Conservation (phyloP, 30 jellyfish, hydroid and myxozoan species). For the Sanderia malayensis region DNA sequence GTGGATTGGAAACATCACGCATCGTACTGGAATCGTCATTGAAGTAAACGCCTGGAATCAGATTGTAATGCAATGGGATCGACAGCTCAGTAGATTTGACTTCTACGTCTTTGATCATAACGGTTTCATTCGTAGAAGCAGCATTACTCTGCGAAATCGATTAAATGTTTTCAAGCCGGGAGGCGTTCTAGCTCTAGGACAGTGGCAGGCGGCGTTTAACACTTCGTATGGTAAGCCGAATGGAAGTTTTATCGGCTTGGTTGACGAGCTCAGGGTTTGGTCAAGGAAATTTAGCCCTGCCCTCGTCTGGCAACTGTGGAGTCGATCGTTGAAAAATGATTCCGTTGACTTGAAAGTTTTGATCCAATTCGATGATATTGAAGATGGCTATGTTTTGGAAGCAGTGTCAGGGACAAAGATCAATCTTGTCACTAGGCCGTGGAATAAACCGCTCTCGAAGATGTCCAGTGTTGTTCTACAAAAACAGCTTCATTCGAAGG, state of each 20-base stretch:
- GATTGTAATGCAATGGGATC: constrained; percentile 40
- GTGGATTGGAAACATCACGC: constrained; percentile 27
- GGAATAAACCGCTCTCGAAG: constrained; percentile 42
- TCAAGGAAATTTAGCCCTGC: constrained; percentile 53
- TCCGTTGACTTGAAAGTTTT: constrained; percentile 15
- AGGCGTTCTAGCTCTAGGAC: constrained; percentile 48
- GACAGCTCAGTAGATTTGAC: constrained; percentile 4
- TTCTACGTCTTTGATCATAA: constrained; percentile 30
- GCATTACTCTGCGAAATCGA: neutral
- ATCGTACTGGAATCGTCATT: constrained; percentile 8
- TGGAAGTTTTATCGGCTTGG: constrained; percentile 26
- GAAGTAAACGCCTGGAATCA: constrained; percentile 48
- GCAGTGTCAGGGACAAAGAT: constrained; percentile 10
- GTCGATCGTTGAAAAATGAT: constrained; percentile 28
- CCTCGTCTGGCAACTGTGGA: constrained; percentile 62
- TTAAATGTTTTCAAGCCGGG: constrained; percentile 27
- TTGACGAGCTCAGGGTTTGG: constrained; percentile 51
- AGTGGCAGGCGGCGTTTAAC: constrained; percentile 65
- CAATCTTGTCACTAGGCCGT: constrained; percentile 17
- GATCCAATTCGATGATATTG: constrained; percentile 30
- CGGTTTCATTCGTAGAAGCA: constrained; percentile 29
- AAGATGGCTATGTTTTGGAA: constrained; percentile 21
- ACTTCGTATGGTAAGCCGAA: constrained; percentile 24
- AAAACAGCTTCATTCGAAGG: constrained; percentile 12
- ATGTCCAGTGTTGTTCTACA: constrained; percentile 24